Conservation (phyloP, 2,113 vertebrate species). For the Nerophis lumbriciformis region DNA sequence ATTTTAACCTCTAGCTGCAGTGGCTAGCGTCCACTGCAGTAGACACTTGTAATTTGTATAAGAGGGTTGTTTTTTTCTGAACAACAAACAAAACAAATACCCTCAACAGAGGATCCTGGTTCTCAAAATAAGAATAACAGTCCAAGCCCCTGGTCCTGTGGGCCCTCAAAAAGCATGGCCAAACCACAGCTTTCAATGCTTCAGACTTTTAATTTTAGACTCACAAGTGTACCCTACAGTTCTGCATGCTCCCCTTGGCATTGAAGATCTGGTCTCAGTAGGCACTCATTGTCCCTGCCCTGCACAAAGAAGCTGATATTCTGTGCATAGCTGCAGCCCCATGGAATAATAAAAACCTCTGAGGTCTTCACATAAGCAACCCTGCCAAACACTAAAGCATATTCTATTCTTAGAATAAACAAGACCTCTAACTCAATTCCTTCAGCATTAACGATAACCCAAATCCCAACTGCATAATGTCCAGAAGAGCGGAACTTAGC, state of each 20-base stretch:
- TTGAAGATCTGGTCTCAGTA: slow-evolving; percentile 33
- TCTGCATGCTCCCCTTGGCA: slow-evolving; percentile 11
- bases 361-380: slow-evolving; percentile 22
- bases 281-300: slow-evolving; percentile 47
- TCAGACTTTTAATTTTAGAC: not conserved
- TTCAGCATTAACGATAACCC: slow-evolving; percentile 18
- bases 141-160: no score
- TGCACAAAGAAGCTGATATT: slow-evolving; percentile 36
- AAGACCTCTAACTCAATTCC: slow-evolving; percentile 13
- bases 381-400: slow-evolving; percentile 38
- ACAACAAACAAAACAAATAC: no score
- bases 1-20: no score
- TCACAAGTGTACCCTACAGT: not conserved
- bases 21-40: no score
- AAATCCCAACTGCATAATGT: slow-evolving; percentile 17
- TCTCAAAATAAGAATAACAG: no score
- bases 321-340: slow-evolving; percentile 23
- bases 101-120: no score
- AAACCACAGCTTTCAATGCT: not conserved
- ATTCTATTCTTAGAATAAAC: slow-evolving; percentile 41
- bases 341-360: slow-evolving; percentile 26
- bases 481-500: slow-evolving; percentile 4
- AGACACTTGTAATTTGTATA: no score
- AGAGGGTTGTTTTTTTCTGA: no score
- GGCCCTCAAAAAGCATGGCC: no score